Percentiles rank a stretch among this genome's conserved stretches.
phyloP scores from a whole-genome alignment of 2,113 vertebrate genomes.

The Actenoides hombroni region DNA sequence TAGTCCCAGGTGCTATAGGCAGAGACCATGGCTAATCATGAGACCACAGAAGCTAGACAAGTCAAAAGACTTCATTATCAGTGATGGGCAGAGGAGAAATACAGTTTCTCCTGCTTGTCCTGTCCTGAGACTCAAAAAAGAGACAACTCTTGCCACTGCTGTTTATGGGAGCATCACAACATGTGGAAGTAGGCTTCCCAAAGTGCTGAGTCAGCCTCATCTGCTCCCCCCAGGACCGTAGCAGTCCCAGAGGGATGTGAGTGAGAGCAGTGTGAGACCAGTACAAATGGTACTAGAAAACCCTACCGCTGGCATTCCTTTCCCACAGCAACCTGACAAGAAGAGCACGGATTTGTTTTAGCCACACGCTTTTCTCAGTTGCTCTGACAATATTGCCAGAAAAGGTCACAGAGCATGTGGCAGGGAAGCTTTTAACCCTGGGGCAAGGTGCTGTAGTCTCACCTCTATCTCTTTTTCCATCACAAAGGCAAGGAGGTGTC shows the following conservation, averaged over 20 bases:
- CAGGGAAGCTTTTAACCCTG: not conserved
- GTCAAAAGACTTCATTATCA: not conserved
- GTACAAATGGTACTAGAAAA: not conserved
- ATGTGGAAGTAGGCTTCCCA: not conserved
- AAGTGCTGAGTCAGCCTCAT: slow-evolving; percentile 15
- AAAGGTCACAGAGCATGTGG: not conserved
- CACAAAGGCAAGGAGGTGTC: not conserved
- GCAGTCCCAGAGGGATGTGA: not conserved
- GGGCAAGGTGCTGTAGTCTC: not conserved
- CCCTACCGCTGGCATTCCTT: not conserved
- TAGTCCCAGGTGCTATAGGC: not conserved
- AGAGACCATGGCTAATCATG: not conserved
- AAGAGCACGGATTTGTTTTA: not conserved
- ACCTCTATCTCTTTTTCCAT: not conserved
- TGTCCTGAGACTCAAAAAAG: slow-evolving; percentile 16
- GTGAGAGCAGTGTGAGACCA: not conserved
- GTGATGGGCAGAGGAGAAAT: not conserved
- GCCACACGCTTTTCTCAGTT: not conserved
- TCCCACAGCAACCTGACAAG: not conserved
- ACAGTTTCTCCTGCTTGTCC: not conserved
- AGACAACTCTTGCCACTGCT: not conserved
- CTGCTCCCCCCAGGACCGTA: not conserved
- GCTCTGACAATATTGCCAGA: not conserved
- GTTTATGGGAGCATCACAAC: not conserved
- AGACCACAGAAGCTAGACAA: not conserved